Evolutionary conservation across 2,113 vertebrate species (phyloP).

Genomic region (Platichthys stellatus): DNA sequence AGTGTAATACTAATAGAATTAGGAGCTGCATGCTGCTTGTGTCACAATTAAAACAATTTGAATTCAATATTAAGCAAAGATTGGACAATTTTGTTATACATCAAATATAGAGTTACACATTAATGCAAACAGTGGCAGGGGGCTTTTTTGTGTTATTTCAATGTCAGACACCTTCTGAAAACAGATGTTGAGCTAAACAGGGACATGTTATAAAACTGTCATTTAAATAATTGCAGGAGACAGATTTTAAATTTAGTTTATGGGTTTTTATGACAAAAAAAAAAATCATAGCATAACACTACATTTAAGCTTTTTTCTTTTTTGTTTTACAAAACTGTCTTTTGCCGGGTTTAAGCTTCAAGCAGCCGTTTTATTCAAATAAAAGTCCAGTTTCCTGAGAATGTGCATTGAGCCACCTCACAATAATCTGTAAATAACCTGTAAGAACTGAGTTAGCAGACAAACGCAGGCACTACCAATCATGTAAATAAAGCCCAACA

Average conservation of each 20-base stretch:
- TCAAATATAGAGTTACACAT: background rate
- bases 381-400: conserved; percentile 61
- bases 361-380: conserved; percentile 26
- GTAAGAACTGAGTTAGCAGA: conserved; percentile 22
- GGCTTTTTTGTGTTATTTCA: too few relatives aligned
- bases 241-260: background rate
- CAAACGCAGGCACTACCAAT: conserved; percentile 29
- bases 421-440: conserved; percentile 18
- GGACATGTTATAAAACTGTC: background rate
- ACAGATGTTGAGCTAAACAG: conserved; percentile 4
- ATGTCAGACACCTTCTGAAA: conserved; percentile 1
- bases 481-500: conserved; percentile 40
- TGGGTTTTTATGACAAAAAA: background rate
- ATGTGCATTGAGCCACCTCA: conserved; percentile 43
- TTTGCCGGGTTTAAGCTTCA: background rate
- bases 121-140: conserved; percentile 40
- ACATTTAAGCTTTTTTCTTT: too few relatives aligned
- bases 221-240: background rate
- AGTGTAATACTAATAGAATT: background rate
- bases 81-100: background rate
- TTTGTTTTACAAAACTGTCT: background rate
- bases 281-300: background rate
- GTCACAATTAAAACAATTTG: background rate
- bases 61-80: conserved; percentile 11
- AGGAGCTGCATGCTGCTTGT: conserved; percentile 1